Percentiles rank a stretch among this genome's conserved stretches.
Conservation (phyloP, 2,797 vertebrate genomes). For the Aeoliscus strigatus region DNA sequence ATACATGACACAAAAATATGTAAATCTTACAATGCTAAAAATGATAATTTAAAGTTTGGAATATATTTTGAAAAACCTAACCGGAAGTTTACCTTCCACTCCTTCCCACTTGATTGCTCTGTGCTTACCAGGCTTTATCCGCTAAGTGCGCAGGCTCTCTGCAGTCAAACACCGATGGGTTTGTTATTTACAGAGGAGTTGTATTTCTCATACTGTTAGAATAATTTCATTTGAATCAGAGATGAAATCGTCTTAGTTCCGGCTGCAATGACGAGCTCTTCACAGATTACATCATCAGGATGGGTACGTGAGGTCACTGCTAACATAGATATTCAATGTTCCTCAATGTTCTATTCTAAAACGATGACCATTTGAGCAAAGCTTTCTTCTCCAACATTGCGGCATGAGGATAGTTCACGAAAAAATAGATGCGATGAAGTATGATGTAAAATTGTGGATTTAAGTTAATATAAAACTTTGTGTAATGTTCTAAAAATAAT, state of each 20-base stretch:
- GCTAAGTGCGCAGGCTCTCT: constrained; percentile 42
- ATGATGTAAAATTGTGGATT: no score
- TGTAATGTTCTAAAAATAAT: no score
- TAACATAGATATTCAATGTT: no score
- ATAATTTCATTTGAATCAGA: constrained; percentile 6
- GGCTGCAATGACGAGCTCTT: not conserved
- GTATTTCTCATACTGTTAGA: not conserved
- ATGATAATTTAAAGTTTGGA: no score
- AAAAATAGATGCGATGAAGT: no score
- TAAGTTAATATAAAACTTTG: no score
- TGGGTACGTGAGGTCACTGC: not conserved
- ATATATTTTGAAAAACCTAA: constrained; percentile 28
- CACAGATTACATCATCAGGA: constrained; percentile 4
- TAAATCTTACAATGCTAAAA: no score
- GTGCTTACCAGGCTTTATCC: constrained; percentile 1
- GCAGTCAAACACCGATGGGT: constrained; percentile 17
- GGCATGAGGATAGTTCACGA: no score
- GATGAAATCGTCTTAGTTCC: not conserved
- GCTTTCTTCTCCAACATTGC: no score
- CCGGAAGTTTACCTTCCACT: constrained; percentile 3
- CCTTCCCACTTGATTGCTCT: constrained; percentile 1
- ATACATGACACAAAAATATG: no score
- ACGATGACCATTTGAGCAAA: not conserved
- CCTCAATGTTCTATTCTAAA: not conserved
- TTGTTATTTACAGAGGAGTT: constrained; percentile 1